Base-by-base conservation (phyloP, 2,888 invertebrate species). In the Amblyjoppa fuscipennis region DNA sequence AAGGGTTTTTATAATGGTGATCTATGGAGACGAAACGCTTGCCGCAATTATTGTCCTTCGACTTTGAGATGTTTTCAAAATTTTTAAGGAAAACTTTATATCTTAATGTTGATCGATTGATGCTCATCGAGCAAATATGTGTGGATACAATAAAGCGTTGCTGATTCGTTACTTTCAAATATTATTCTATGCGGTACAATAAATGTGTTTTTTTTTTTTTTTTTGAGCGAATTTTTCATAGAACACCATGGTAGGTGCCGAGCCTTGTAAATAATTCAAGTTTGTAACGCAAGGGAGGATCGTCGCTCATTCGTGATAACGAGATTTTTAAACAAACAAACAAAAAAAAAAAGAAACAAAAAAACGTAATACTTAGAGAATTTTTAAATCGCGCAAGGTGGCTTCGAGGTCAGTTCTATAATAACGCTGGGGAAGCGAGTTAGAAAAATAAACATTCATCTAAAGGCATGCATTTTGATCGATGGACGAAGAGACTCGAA, bases 1-100 rank as follows among this genome's bases (percentile, higher is more conserved):
- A 92, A 92, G 92, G 87, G 90, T 91, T 91, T 90, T 91, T 92
- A 91, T 91, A 91, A 92, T 90, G 91, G 90, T 92, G 90, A 89
- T 92, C 90, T 90, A 87, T 88, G 84, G 84, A 78, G 79, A 71
- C 34, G 41, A 64, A 74, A 81, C 5, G 53, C 56, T 64, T 64
- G 13, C n/a, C 38, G 28, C 53, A 11, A 71, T 85, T 31, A 59
- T 78, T 41, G 51, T 56, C 11, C 11, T 41, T 45, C 6, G 28
- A 49, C 31, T 66, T 31, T 61, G 51, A n/a, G 34, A 61, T 70
- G 59, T 71, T 77, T 83, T 78, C 78, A 49, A 13, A 5, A 16
- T 68, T 75, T 64, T 59, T 7, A 5, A 31, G 25, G 25, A 28
- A 7, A 66, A 51, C 66, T 49, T 49, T 66, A 56, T 49, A 49